These are phyloP conservation scores for Eulithis testata DNA, from an alignment of 2,888 invertebrate genomes.

Conservation along the genomic window DNA sequence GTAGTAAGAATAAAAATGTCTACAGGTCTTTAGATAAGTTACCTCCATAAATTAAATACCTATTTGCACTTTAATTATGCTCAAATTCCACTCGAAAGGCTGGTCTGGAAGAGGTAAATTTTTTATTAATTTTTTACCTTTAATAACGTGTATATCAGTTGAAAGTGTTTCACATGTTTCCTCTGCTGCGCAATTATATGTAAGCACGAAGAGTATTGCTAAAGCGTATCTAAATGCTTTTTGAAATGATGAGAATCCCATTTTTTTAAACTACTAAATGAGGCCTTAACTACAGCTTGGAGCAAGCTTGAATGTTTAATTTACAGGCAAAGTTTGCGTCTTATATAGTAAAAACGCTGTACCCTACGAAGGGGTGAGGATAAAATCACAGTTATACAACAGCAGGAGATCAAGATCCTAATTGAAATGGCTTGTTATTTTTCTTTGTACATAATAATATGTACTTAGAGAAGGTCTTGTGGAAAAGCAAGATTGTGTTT, in stretches of 20 bases:
- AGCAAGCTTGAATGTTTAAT: slow-evolving; percentile 25
- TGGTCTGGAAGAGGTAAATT: no score
- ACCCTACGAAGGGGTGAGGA: slow-evolving; percentile 4
- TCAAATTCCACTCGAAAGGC: no score
- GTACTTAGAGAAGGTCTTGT: neutral
- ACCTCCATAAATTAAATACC: no score
- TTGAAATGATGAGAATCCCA: slow-evolving; percentile 41
- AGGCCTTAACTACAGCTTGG: slow-evolving; percentile 1
- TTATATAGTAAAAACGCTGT: slow-evolving; percentile 27
- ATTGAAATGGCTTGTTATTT: slow-evolving; percentile 44
- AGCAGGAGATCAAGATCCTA: slow-evolving; percentile 44
- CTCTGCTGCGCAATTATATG: slow-evolving; percentile 69
- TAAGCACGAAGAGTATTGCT: slow-evolving; percentile 43
- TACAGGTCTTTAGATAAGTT: no score
- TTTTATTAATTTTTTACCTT: slow-evolving; percentile 82
- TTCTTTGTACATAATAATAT: neutral
- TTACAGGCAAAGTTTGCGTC: slow-evolving; percentile 14
- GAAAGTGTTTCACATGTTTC: slow-evolving; percentile 94
- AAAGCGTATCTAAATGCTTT: slow-evolving; percentile 41
- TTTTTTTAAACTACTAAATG: slow-evolving; percentile 18
- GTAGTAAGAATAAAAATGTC: no score
- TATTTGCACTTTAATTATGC: no score
- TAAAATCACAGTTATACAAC: slow-evolving; percentile 37
- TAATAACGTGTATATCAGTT: slow-evolving; percentile 94
- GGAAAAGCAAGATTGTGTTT: slow-evolving; percentile 10